Base-by-base conservation (phyloP, 2,113 vertebrate genomes). In the Anolis sagrei region DNA sequence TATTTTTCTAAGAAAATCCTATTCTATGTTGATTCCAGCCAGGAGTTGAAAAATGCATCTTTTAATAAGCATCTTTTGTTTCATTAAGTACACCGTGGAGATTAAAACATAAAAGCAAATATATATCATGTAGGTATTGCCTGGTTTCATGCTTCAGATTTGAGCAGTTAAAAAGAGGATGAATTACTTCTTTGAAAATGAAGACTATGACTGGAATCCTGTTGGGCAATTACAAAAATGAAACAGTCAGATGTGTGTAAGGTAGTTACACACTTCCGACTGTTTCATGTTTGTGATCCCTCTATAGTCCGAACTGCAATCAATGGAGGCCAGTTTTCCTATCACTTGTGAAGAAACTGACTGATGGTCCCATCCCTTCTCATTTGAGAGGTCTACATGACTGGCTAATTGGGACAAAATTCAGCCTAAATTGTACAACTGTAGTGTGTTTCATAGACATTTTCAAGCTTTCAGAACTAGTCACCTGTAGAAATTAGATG, bases 1-100 rank as follows among this genome's bases (percentile, higher is more conserved):
- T 9, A 19, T 29, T 91, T 81, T n/a, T 89, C 11, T 86, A 36
- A 14, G 27, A 82, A 76, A 69, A 69, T 2, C 32, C 27, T 86
- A 77, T 88, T 14, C 4, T 61, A 77, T 68, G n/a, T 58, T 82
- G 64, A 1, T 19, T 88, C 87, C 1, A 8, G 4, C 72, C 79
- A 36, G 25, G 34, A 72, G 48, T 62, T 19, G 73, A 48, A 48
- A 74, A 80, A 64, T 19, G 9, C 7, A 48, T n/a, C 19, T 76
- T 48, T 34, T 34, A 70, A 62, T 51, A 25, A 19, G 61, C 27
- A 0, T 32, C 19, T 76, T 76, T n/a, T 25, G 44, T 29, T 80
- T 49, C 3, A 16, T 29, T 82, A 48, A 62, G 19, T 75, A 73
- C 13, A 4, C 19, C 13, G 51, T 0, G 14, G 54, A 49, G 34